A percentile compares a stretch with the other conserved stretches of the same genome.
Conservation (phyloP, 2,888 invertebrate genomes). For the Eupithecia subumbrata region DNA sequence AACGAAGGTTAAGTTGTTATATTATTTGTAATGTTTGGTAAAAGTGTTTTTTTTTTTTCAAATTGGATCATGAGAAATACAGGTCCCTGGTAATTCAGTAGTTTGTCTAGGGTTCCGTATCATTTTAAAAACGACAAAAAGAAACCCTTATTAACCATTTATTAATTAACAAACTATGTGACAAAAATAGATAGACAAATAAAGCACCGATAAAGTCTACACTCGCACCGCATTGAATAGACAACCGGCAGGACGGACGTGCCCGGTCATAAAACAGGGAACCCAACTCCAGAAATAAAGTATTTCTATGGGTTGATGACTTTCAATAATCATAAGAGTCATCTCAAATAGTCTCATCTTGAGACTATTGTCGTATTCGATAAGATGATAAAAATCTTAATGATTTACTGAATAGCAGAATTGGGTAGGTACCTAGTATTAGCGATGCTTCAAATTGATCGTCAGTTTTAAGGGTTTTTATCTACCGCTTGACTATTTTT, state of each 20-base stretch:
- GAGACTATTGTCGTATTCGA: not conserved
- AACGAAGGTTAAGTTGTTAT: not conserved
- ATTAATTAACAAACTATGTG: not conserved
- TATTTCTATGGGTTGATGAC: not conserved
- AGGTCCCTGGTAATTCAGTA: not conserved
- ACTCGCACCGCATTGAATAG: not conserved
- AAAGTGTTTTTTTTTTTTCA: no score
- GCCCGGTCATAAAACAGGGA: constrained; percentile 17
- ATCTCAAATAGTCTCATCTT: no score
- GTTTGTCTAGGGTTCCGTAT: not conserved
- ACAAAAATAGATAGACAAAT: constrained; percentile 1
- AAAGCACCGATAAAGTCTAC: not conserved
- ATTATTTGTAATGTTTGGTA: no score
- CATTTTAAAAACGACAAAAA: not conserved
- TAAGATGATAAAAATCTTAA: not conserved
- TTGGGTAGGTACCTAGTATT: not conserved
- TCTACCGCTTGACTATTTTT: no score
- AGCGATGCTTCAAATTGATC: no score
- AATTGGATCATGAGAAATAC: no score
- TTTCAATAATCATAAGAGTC: no score
- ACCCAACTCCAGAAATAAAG: constrained; percentile 20
- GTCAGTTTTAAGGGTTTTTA: no score
- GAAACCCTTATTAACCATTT: not conserved
- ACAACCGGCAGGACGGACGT: constrained; percentile 12
- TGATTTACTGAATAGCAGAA: not conserved